Base-by-base conservation (phyloP, 2,888 invertebrate species). In the Pachymerium ferrugineum region DNA sequence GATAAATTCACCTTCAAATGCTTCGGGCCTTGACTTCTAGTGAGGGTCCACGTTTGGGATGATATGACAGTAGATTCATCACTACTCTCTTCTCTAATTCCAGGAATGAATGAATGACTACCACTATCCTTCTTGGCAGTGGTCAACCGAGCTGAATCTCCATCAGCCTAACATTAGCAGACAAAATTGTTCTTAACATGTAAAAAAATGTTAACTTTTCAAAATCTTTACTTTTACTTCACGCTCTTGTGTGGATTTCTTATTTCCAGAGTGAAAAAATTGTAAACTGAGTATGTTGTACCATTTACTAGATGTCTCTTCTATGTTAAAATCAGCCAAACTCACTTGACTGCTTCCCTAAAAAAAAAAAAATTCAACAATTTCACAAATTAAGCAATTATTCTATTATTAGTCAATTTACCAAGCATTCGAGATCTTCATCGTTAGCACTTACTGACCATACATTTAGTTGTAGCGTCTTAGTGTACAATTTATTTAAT, bases 1-100 rank as follows among this genome's bases (percentile, higher is more conserved):
- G 8, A 33, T 73, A 35, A 73, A 31, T 68, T 73, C 73, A 33
- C 68, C 42, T 31, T 73, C 73, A 31, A 73, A 73, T 68, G 35
- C 67, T 25, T 73, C 73, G 22, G 73, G 73, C 83, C 84, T 78
- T 83, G 82, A 76, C 94, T 96, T 79, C 97, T 88, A 19, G 97
- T 97, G 29, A 97, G 86, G 0, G 97, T 97, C 1, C 96, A 97
- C 0, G 97, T 95, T 83, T 97, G 96, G 12, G 96, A 97, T 1
- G 96, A 94, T 78, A 97, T 96, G 77, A 97, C 93, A 0, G 97
- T 97, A 22, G 94, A 94, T 82, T 97, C 97, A 82, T 97, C 97
- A 28, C 95, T 95, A 78, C 95, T 96, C 82, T 97, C 97, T 81
- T 97, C 97, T 78, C 86, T 86, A 81, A 73, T 70, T 22, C 31